These are phyloP conservation scores for Lanistes nyassanus DNA, from an alignment of 1,140 invertebrate genomes.

Conservation along the genomic window DNA sequence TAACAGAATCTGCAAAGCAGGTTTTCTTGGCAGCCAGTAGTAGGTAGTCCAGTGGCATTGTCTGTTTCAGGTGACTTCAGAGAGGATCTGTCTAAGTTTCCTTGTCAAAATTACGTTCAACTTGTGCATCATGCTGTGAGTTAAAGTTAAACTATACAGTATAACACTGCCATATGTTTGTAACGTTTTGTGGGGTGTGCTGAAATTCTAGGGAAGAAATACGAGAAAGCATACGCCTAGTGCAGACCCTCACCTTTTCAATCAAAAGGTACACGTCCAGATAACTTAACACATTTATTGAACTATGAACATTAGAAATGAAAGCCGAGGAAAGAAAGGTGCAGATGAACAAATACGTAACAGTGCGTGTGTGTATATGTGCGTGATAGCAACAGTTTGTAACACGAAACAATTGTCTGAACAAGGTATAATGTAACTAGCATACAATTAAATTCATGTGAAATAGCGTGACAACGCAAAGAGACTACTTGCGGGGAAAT, in stretches of 20 bases:
- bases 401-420: no score
- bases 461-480: no score
- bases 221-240: neutral
- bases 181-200: neutral
- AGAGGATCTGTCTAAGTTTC: constrained; percentile 58
- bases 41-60: neutral
- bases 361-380: no score
- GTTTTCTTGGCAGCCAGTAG: neutral
- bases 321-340: no score
- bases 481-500: no score
- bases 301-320: neutral
- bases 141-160: neutral
- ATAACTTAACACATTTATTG: neutral
- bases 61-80: constrained; percentile 72
- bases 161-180: neutral
- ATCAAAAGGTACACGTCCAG: neutral
- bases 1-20: neutral
- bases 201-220: no score
- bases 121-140: constrained; percentile 25
- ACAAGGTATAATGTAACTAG: no score
- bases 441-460: no score
- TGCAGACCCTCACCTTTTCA: neutral
- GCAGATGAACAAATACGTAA: no score
- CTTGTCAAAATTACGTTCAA: constrained; percentile 3
- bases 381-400: no score